phyloP scores from a whole-genome alignment of 2,888 invertebrate genomes.

The Drosophila aldrichi region DNA sequence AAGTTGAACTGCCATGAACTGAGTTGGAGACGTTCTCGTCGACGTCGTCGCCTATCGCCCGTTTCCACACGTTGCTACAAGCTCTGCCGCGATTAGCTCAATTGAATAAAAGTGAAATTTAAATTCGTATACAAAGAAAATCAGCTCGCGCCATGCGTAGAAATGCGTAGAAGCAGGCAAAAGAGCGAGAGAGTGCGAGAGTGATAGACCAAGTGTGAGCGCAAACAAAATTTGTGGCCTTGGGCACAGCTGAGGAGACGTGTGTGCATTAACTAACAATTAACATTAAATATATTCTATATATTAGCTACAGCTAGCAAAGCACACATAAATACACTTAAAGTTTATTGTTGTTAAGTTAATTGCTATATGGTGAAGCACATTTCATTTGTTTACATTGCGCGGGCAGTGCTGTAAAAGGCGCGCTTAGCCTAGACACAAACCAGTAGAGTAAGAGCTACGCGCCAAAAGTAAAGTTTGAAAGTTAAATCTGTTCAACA shows the following conservation, averaged over 20 bases:
- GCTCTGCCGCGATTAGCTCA: constrained; percentile 19
- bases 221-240: constrained; percentile 36
- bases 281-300: constrained; percentile 1
- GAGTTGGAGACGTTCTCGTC: constrained; percentile 35
- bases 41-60: constrained; percentile 48
- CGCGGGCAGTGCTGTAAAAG: constrained; percentile 38
- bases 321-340: constrained; percentile 5
- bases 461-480: constrained; percentile 39
- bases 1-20: constrained; percentile 76
- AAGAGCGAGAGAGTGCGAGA: constrained; percentile 8
- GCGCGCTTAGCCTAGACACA: constrained; percentile 48
- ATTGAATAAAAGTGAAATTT: constrained; percentile 58
- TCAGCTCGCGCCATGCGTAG: constrained; percentile 47
- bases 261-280: background rate
- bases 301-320: constrained; percentile 10
- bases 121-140: constrained; percentile 40
- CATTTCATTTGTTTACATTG: constrained; percentile 46
- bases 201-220: background rate
- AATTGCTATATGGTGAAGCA: background rate
- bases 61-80: constrained; percentile 68
- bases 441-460: constrained; percentile 24
- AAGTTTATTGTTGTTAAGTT: constrained; percentile 10
- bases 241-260: constrained; percentile 2
- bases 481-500: constrained; percentile 13
- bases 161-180: constrained; percentile 39